These are phyloP conservation scores for Cyclopterus lumpus DNA, from an alignment of 2,797 vertebrate genomes.

Conservation along the genomic window DNA sequence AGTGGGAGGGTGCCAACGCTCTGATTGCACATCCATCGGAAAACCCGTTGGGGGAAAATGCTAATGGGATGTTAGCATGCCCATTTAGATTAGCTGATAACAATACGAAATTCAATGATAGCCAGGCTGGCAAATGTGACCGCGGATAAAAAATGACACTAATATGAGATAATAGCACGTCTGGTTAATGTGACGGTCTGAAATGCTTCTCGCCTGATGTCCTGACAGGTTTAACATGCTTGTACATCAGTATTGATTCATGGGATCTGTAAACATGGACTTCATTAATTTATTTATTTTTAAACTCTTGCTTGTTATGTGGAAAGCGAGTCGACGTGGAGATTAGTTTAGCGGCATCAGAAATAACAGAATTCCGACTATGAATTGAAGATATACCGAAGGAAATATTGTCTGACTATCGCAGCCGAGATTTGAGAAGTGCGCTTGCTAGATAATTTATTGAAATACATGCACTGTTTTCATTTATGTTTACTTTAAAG, in stretches of 20 bases:
- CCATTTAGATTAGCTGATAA: constrained; percentile 56
- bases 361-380: neutral
- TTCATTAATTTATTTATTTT: neutral
- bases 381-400: neutral
- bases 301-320: neutral
- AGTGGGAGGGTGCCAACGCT: constrained; percentile 28
- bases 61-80: constrained; percentile 48
- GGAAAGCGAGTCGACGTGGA: too few relatives aligned
- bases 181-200: constrained; percentile 40
- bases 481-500: neutral
- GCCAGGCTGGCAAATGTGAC: constrained; percentile 20
- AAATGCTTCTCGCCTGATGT: constrained; percentile 15
- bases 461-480: neutral
- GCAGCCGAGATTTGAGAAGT: neutral
- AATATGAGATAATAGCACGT: constrained; percentile 28
- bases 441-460: neutral
- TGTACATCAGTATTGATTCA: neutral
- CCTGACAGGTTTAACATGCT: constrained; percentile 6
- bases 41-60: constrained; percentile 15
- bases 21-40: constrained; percentile 31
- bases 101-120: constrained; percentile 28
- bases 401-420: neutral
- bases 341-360: neutral
- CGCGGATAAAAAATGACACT: constrained; percentile 4
- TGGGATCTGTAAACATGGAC: neutral